These are phyloP conservation scores for Xestia c-nigrum DNA, from an alignment of 2,888 invertebrate species.

Conservation along the genomic window DNA sequence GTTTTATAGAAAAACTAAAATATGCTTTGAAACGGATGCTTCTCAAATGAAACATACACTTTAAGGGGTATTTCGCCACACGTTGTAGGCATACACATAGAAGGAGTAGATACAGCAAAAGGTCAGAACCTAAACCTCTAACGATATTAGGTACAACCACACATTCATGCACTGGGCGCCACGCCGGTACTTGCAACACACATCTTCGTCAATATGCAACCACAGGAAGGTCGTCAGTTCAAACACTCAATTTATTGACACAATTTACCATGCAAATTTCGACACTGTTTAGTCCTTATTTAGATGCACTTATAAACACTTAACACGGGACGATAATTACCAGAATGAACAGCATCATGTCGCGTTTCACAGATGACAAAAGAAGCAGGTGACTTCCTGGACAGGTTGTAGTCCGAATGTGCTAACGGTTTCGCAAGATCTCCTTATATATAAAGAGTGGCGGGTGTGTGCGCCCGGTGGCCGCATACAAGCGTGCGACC, in stretches of 20 bases:
- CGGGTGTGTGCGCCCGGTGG: conserved; percentile 75
- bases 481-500: conserved; percentile 76
- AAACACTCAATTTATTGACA: conserved; percentile 64
- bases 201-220: conserved; percentile 72
- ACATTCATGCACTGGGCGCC: conserved; percentile 66
- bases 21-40: conserved; percentile 1
- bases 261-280: conserved; percentile 58
- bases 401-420: conserved; percentile 86
- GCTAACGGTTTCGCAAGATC: conserved; percentile 88
- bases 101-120: conserved; percentile 60
- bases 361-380: conserved; percentile 74
- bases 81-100: conserved; percentile 38
- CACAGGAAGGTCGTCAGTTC: conserved; percentile 71
- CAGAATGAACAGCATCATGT: conserved; percentile 82
- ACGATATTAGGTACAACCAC: conserved; percentile 68
- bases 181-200: conserved; percentile 72
- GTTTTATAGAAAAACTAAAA: background rate
- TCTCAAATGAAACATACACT: conserved; percentile 10
- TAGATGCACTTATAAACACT: conserved; percentile 55
- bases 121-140: conserved; percentile 67
- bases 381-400: conserved; percentile 87
- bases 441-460: conserved; percentile 85
- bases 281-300: conserved; percentile 46
- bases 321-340: conserved; percentile 74
- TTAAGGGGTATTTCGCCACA: conserved; percentile 29